Evolutionary conservation across 2,888 invertebrate species (phyloP), one percentile per base, ranked within the genome.

Genomic region (Cantharis nigra): DNA sequence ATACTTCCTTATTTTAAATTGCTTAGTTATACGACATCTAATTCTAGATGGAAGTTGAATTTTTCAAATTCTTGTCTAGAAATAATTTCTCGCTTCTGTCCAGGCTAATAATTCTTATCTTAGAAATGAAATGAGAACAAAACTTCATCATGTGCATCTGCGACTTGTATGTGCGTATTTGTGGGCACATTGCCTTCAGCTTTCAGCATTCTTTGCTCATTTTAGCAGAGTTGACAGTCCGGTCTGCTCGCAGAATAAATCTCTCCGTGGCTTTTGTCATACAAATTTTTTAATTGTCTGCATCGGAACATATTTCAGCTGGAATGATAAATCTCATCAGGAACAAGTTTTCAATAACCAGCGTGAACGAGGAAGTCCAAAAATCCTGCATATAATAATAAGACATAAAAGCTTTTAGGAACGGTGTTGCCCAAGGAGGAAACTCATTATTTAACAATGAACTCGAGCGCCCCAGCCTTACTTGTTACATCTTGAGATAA

Each of bases 101-200:
- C 71, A 63, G 65, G 70, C 74, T 69, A 74, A 74, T 77, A 77
- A 67, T 71, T 77, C 74, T 77, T 65, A 77, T 62, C 70, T 70
- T 67, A 74, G 77, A 74, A 77, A 77, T 77, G 78, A 73, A 78
- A 78, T 23, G 75, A 72, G 71, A 78, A 62, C 70, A 78, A 75
- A 75, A 78, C 72, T 20, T 28, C 70, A 70, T 70, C 28, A 72
- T 71, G 65, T 71, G 72, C 78, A 75, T 78, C 75, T 75, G 78
- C 78, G 75, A 74, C 65, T 18, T 63, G 72, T 72, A 63, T 62
- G 70, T 70, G 78, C 71, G 75, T 78, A 78, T 78, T 78, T 78
- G 75, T 78, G 78, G 78, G 75, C 78, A 70, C 71, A 26, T 71
- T 70, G 70, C 78, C 75, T 72, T 70, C 71, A 26, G 26, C 26